Base-by-base conservation (phyloP, 1,140 invertebrate species). In the Ostrea denselamellosa region DNA sequence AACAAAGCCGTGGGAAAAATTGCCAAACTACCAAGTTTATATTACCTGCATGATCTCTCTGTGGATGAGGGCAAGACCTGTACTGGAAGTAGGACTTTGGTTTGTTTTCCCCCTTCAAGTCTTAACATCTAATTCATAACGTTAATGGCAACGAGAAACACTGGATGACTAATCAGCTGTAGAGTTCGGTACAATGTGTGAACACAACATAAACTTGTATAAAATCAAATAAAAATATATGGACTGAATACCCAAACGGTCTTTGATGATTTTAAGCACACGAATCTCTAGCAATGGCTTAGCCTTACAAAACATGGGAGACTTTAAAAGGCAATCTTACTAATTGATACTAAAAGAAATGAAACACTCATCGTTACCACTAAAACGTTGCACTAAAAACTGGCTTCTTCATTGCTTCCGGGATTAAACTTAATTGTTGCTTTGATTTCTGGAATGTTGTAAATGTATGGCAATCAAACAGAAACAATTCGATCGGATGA, bases 311-410 rank as follows among this genome's bases (percentile, higher is more conserved):
- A 77, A 77, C 28, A 77, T 28, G 28, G 28, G 68, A 77, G 68
- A 25, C 68, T 34, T 77, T 77, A 77, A 77, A 77, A 77, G 68
- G 68, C 68, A 77, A 77, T 77, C 68, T 77, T 77, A 25, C 68
- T 77, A 77, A 77, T 77, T 77, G 68, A 77, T 77, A 25, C 22
- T 77, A 77, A 77, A 77, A 77, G 68, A 77, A 77, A 77, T 77
- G 68, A 77, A 77, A 77, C 68, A 77, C 68, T 77, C 28, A 77
- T 77, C 65, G 22, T 68, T 25, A 77, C 22, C 68, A 77, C 68
- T 77, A 77, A 77, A 25, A 34, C 25, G 68, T 25, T 9, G 28
- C 25, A 25, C 28, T 77, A 77, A 77, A 77, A 77, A 25, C 25
- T 77, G 25, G 68, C 28, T 77, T 77, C 68, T 77, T 77, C 68